Conservation (phyloP, 2,113 vertebrate genomes). For the Rafetus swinhoei region DNA sequence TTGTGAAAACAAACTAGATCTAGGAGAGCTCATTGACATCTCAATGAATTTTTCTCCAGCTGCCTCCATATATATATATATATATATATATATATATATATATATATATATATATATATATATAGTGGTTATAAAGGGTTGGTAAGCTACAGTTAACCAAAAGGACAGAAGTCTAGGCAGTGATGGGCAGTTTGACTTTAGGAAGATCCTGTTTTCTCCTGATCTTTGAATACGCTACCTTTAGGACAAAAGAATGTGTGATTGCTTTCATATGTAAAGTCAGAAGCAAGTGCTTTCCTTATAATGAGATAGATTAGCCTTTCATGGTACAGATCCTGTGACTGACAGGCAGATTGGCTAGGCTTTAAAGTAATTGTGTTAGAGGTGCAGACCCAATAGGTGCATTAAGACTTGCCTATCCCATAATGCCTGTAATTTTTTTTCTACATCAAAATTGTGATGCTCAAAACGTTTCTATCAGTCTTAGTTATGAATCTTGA, state of each 20-base stretch:
- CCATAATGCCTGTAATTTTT: background rate
- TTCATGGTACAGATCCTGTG: background rate
- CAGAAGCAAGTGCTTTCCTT: background rate
- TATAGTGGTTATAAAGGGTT: rapidly evolving
- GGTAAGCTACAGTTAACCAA: background rate
- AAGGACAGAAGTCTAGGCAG: background rate
- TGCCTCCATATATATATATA: background rate
- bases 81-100: background rate
- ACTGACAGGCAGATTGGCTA: background rate
- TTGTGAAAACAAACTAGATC: rapidly evolving
- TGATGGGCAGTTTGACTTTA: background rate
- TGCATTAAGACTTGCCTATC: background rate
- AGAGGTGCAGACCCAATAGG: background rate
- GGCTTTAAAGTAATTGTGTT: background rate
- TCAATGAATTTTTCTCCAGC: background rate
- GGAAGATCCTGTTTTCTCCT: background rate
- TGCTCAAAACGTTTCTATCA: background rate
- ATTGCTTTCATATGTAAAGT: background rate
- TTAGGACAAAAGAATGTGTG: background rate
- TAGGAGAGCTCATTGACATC: background rate
- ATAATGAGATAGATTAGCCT: background rate
- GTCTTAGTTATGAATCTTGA: background rate
- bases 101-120: background rate
- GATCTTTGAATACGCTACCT: background rate
- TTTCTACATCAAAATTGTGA: background rate